Evolutionary conservation across 2,888 invertebrate genomes (phyloP), one percentile per base, ranked within the genome.

Genomic region (Caenorhabditis sulstoni): DNA sequence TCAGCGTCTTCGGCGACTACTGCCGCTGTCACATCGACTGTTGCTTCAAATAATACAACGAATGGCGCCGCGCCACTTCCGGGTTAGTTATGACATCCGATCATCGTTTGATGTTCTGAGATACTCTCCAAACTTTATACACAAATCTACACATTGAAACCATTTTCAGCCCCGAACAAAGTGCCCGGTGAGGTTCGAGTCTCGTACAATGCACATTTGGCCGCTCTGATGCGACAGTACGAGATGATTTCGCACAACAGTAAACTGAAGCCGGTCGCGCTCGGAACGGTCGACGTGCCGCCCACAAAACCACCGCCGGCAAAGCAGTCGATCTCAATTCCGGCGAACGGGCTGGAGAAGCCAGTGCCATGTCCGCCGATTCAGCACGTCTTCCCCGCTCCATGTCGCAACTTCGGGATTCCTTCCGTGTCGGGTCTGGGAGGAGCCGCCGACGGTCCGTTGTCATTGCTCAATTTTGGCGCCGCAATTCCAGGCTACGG

Each of bases 161-260:
- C n/a, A n/a, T 7, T 29, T 29, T 29, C 29, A 29, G 29, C 29
- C 29, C 29, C 29, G 7, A 29, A 7, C 7, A 29, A 29, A 29
- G 4, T 7, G 29, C 29, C 29, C 29, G 29, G 29, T 29, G 29
- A 29, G 41, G 41, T 41, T 41, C 41, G 41, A 41, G 14, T 41
- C 3, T 29, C 49, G 3, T 47, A 35, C 20, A 64, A 64, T 41
- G 14, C 29, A 11, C 64, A 50, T 18, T 52, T 64, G 64, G 64
- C 64, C 14, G 64, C 64, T 8, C 20, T 64, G 8, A 64, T 50
- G 50, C n/a, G 52, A 41, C 64, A 64, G 22, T 64, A 64, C 23
- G 64, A 64, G 14, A 39, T 64, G 18, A 50, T 64, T 14, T 8
- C 47, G 1, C 49, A 64, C 3, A 52, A 47, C 22, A 50, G 16